Evolutionary conservation across 2,888 invertebrate species (phyloP).

Genomic region (Alloplasta piceator): DNA sequence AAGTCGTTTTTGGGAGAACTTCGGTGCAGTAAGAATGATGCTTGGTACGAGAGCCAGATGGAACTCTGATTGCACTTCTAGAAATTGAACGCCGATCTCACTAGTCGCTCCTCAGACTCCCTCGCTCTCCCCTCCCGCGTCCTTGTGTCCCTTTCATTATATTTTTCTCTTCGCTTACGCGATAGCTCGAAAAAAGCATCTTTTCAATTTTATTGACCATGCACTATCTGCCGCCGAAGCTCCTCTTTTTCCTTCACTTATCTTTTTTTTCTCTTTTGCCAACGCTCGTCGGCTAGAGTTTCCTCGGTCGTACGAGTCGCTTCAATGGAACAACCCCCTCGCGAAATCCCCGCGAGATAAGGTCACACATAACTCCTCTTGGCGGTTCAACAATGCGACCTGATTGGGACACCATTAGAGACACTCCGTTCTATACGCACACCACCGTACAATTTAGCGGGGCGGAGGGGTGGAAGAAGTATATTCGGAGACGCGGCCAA

Average conservation of each 20-base stretch:
- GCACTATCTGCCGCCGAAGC: slow-evolving; percentile 6
- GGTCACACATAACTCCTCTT: slow-evolving; percentile 2
- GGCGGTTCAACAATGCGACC: slow-evolving; percentile 45
- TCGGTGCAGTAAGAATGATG: neutral
- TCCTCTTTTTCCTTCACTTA: neutral
- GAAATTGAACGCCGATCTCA: slow-evolving; percentile 29
- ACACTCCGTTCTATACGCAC: neutral
- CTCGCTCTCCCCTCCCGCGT: neutral
- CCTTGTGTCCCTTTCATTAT: neutral
- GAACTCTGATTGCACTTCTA: slow-evolving; percentile 34
- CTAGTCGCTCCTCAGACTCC: neutral
- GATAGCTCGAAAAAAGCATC: slow-evolving; percentile 3
- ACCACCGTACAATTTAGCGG: slow-evolving; percentile 12
- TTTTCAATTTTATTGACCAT: slow-evolving; percentile 35
- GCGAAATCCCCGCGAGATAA: neutral
- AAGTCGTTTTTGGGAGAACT: neutral
- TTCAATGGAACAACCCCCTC: slow-evolving; percentile 1
- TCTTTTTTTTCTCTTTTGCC: slow-evolving; percentile 2
- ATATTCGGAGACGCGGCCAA: slow-evolving; percentile 22
- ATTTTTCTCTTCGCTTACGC: neutral
- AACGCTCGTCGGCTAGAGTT: slow-evolving; percentile 4
- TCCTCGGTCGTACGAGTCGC: slow-evolving; percentile 6
- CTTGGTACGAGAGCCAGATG: neutral
- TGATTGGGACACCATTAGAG: slow-evolving; percentile 54
- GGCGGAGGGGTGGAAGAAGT: slow-evolving; percentile 6